Evolutionary conservation across 2,888 invertebrate species (phyloP).

Genomic region (Phalera bucephala): DNA sequence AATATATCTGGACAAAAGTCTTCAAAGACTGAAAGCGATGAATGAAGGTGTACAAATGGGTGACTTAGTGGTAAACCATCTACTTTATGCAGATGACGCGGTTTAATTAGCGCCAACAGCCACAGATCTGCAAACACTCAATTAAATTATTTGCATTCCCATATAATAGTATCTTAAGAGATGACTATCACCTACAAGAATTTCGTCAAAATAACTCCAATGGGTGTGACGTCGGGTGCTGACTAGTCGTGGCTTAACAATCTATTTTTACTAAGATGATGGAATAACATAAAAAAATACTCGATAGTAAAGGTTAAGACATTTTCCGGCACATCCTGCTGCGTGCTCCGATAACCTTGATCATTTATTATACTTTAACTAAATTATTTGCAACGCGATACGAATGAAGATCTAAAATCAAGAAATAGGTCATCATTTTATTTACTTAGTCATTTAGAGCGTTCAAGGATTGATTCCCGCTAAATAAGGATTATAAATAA

Average conservation of each 20-base stretch:
- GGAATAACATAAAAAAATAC: conserved; percentile 10
- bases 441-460: not conserved
- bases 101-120: too few relatives aligned
- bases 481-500: conserved; percentile 1
- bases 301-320: conserved; percentile 20
- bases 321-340: conserved; percentile 11
- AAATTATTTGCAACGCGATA: conserved; percentile 1
- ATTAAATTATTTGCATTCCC: too few relatives aligned
- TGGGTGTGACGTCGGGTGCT: conserved; percentile 3
- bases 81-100: too few relatives aligned
- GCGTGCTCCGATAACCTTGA: conserved; percentile 12
- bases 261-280: conserved; percentile 25
- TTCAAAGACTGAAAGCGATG: too few relatives aligned
- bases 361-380: not conserved
- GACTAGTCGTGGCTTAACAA: conserved; percentile 8
- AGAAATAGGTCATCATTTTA: conserved; percentile 4
- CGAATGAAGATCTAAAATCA: conserved; percentile 1
- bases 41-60: too few relatives aligned
- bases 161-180: not conserved
- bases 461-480: not conserved
- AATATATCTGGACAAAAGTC: too few relatives aligned
- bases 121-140: too few relatives aligned
- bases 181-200: not conserved
- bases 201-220: not conserved
- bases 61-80: too few relatives aligned